Base-by-base conservation (phyloP, 2,113 vertebrate species). In the Uria aalge region DNA sequence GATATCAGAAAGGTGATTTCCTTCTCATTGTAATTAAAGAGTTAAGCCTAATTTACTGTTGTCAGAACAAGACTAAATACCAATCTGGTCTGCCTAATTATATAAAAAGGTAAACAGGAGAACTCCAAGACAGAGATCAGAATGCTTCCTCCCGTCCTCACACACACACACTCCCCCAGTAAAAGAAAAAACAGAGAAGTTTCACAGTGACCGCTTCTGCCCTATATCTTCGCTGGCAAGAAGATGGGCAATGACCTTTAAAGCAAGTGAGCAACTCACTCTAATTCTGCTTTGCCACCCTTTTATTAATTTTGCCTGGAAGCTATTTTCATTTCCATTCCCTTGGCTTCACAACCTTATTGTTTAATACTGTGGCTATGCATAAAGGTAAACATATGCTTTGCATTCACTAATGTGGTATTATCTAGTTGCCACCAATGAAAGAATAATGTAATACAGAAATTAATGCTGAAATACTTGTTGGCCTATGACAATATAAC, bases 41-140 rank as follows among this genome's bases (percentile, higher is more conserved):
- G 97, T 98, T 98, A 98, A 98, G 97, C 96, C 92, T 97, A 98
- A 98, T 98, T 98, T 98, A 97, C 96, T 95, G 87, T 97, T 98
- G 97, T 98, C 97, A 98, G 97, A 97, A 98, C 87, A 98, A 97
- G 96, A 98, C 96, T 97, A 98, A 98, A 98, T 97, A 97, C 92
- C 97, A 98, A 97, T 98, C 95, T 98, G 96, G 94, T 97, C 93
- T 94, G 68, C 57, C 72, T 98, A 98, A 98, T 98, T 97, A 96
- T 78, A 97, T 93, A 92, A 95, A 97, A 96, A 98, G 87, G 96
- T 97, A 98, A 98, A 97, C 94, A 97, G 75, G 81, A 95, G 89
- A 97, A 96, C 92, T 84, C 64, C 75, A 94, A 95, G 82, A 96
- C 66, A 94, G 86, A 64, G 68, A 77, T 43, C 56, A 91, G 82